Evolutionary conservation across 2,888 invertebrate species (phyloP), one percentile per base, ranked within the genome.

Genomic region (Dugesia japonica): DNA sequence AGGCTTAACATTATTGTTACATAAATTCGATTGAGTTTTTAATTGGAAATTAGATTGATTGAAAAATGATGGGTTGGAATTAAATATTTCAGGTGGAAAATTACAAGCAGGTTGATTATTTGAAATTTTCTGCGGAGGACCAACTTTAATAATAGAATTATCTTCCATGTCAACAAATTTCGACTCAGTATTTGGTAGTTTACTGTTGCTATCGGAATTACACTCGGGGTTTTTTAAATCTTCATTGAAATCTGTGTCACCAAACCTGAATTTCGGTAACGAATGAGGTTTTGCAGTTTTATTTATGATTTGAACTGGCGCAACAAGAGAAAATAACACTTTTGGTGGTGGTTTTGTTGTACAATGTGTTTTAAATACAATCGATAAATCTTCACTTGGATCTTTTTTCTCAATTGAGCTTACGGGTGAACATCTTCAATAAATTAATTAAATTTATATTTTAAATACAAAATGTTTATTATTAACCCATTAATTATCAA

Each of bases 321-420:
- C 56, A 1, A 56, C 56, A 4, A 56, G 23, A 56, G 56, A 56
- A 56, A 4, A 56, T n/a, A 56, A 56, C 56, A 56, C 56, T 56
- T 56, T 56, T n/a, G 56, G 56, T 56, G 56, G 56, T 56, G 56
- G 56, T 56, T 56, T 56, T 4, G 56, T 56, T 56, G 56, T 56
- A n/a, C 56, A 56, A 23, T 56, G 56, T 7, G 56, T 56, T 56
- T 56, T 56, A 56, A 56, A 56, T 9, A 56, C 56, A 56, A 56
- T 56, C 4, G 56, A 56, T 56, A 23, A 56, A n/a, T 56, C 56
- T 56, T 56, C 56, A 23, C 4, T 56, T 13, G 4, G 4, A 56
- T 56, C 56, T 56, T 56, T 56, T 56, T 23, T 56, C 23, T 56
- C 56, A 56, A 4, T 56, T 13, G n/a, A 4, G 4, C 13, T 4